These are phyloP conservation scores for Dichetophora obliterata DNA, from an alignment of 2,888 invertebrate genomes.

Conservation along the genomic window DNA sequence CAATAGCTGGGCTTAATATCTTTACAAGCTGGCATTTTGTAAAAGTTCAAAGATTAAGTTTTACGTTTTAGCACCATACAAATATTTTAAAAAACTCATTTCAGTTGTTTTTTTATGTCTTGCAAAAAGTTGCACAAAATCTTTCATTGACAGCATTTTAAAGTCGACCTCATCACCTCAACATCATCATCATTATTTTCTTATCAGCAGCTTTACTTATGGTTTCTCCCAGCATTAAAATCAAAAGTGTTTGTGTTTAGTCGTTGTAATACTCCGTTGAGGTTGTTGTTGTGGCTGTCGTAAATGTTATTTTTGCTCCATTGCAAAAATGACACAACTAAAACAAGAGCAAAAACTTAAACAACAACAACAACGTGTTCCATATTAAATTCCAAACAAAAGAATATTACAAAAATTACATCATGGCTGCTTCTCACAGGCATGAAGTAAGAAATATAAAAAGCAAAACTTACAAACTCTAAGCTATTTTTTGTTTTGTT, in stretches of 20 bases:
- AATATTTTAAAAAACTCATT: neutral
- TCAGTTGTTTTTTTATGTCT: no score
- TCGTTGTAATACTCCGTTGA: neutral
- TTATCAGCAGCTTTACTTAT: neutral
- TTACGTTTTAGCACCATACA: neutral
- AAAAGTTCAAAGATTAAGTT: no score
- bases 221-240: neutral
- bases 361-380: neutral
- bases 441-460: neutral
- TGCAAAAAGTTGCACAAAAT: neutral
- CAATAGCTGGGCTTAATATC: no score
- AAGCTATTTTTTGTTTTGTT: slow-evolving; percentile 4
- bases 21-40: no score
- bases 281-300: neutral
- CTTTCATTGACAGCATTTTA: neutral
- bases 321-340: neutral
- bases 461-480: neutral
- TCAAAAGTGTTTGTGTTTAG: neutral
- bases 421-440: slow-evolving; percentile 25
- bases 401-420: slow-evolving; percentile 23
- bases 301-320: neutral
- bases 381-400: slow-evolving; percentile 32
- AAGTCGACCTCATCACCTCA: neutral
- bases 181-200: neutral
- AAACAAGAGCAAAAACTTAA: neutral